phyloP scores from a whole-genome alignment of 2,797 vertebrate genomes.

The Myotis myotis region DNA sequence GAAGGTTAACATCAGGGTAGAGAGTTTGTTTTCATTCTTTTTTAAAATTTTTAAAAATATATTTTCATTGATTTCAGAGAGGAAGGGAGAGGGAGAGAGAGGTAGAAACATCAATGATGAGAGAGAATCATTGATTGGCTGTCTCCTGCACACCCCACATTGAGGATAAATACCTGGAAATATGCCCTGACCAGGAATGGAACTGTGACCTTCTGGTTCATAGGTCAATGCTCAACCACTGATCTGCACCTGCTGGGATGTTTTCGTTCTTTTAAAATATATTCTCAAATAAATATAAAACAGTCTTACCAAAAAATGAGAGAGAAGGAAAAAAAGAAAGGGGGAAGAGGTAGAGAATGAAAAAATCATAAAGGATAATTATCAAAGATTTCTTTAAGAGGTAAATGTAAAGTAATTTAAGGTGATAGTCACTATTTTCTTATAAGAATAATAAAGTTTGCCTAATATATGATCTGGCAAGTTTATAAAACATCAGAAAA shows the following conservation, averaged over 20 bases:
- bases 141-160: no score
- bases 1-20: not conserved
- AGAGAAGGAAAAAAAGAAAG: not conserved
- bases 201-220: no score
- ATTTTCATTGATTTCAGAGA: not conserved
- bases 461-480: not conserved
- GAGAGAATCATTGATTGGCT: no score
- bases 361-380: not conserved
- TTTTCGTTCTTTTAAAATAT: not conserved
- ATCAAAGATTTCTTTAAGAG: not conserved
- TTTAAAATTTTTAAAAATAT: not conserved
- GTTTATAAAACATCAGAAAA: not conserved
- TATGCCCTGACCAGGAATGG: no score
- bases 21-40: not conserved
- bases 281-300: conserved; percentile 46
- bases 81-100: no score
- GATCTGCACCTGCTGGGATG: no score
- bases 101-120: no score
- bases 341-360: not conserved
- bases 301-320: not conserved
- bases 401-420: not conserved
- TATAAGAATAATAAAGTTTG: not conserved
- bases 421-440: not conserved
- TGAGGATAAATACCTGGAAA: no score
- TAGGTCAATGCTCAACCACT: no score